phyloP scores from a whole-genome alignment of 2,797 vertebrate genomes.

The Myotis myotis region DNA sequence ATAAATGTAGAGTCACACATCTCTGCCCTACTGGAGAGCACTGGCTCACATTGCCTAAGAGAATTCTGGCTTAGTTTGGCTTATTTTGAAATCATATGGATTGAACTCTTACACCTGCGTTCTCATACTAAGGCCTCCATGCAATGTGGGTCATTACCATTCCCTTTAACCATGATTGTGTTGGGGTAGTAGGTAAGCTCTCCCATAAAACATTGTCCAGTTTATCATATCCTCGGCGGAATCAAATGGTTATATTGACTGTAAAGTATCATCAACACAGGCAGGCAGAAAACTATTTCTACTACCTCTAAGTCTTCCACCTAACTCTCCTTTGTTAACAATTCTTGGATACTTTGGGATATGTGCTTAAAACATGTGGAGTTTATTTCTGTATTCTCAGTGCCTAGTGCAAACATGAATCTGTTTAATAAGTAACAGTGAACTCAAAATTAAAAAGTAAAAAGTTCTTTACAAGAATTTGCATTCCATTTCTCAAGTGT shows the following conservation, averaged over 20 bases:
- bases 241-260: conserved; percentile 10
- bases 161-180: neutral
- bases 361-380: neutral
- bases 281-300: neutral
- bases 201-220: neutral
- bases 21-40: neutral
- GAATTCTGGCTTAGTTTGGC: neutral
- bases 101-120: neutral
- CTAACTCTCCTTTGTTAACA: neutral
- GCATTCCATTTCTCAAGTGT: neutral
- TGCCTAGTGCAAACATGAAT: neutral
- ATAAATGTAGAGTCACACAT: neutral
- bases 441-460: conserved; percentile 11
- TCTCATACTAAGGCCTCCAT: neutral
- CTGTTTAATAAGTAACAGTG: neutral
- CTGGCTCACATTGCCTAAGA: neutral
- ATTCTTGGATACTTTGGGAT: neutral
- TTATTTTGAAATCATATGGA: neutral
- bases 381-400: neutral
- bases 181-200: neutral
- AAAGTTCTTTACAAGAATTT: conserved; percentile 26
- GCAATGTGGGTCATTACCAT: neutral
- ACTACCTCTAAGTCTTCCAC: neutral
- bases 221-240: neutral
- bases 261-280: neutral